A percentile compares a stretch with the other conserved stretches of the same genome.
Conservation (phyloP, 2,113 vertebrate genomes). For the Elanus axillaris region DNA sequence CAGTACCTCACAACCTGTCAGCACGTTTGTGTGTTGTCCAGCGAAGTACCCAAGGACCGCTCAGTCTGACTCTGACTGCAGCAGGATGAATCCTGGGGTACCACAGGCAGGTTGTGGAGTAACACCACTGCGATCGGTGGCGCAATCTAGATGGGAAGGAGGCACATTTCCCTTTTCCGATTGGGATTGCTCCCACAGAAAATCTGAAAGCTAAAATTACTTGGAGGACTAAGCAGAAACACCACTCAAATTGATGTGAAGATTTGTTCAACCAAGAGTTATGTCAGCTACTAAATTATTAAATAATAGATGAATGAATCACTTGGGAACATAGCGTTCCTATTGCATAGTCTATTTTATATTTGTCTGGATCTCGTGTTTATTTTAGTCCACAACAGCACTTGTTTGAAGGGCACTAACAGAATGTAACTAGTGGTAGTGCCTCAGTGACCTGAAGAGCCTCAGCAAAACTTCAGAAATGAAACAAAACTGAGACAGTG, state of each 20-base stretch:
- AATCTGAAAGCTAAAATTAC: neutral
- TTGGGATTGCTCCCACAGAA: neutral
- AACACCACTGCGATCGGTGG: fast-evolving
- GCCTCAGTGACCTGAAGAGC: neutral
- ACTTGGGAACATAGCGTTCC: neutral
- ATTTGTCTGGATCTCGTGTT: neutral
- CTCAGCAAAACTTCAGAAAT: neutral
- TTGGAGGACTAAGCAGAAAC: neutral
- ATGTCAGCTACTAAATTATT: neutral
- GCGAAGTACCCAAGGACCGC: fast-evolving
- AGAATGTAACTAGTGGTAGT: neutral
- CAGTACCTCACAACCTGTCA: fast-evolving
- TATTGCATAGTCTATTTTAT: neutral
- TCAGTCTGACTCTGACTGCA: fast-evolving
- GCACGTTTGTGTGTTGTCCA: fast-evolving
- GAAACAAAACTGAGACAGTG: neutral
- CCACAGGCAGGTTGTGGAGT: neutral
- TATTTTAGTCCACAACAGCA: neutral
- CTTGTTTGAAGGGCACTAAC: neutral
- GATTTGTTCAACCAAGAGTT: neutral
- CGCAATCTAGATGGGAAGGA: neutral
- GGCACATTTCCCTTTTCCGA: fast-evolving
- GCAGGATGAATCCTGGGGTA: neutral
- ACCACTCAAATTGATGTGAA: neutral
- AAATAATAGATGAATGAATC: conserved; percentile 21